Evolutionary conservation across 2,888 invertebrate species (phyloP), one percentile per base, ranked within the genome.

Genomic region (Sphaeridia pumilis): DNA sequence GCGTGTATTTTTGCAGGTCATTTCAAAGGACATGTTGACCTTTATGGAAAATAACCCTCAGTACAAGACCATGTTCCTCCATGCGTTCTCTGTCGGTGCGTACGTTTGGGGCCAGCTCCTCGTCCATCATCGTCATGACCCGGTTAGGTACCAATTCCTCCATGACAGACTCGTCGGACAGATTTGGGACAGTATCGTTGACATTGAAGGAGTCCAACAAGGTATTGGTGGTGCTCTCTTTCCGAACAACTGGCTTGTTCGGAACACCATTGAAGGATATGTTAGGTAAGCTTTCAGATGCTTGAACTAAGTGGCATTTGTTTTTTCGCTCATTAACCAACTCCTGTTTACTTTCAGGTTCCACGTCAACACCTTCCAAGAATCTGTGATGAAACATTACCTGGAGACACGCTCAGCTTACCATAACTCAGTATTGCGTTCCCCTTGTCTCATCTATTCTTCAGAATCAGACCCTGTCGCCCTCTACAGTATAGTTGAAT

Each of bases 91-190:
- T 12, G 54, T 92, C 1, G 92, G 83, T 2, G 90, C 83, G 0
- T 92, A 92, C 70, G 73, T 89, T 66, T 85, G 85, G 81, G 87
- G 88, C 21, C 92, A 93, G 72, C 79, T 82, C 51, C 76, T 85
- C 63, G 74, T 73, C 28, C 66, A 71, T 47, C 67, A 83, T 42
- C 71, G 77, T 54, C 75, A 67, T 3, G 57, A 69, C 51, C 59
- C 76, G 61, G 75, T 78, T 4, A 72, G 74, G 17, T 75, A 81
- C 49, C 31, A 67, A 41, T 60, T 58, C 22, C 56, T 72, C 2
- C 54, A 67, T 20, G 49, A 66, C 4, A 61, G 69, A 22, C 64
- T 92, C 54, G 75, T 76, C 1, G 87, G 87, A 0, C 88, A 92
- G 70, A 76, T 89, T 49, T 90, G 88, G 84, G 92, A 93, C 71